Evolutionary conservation across 2,113 vertebrate genomes (phyloP).

Genomic region (Pampusana beccarii): DNA sequence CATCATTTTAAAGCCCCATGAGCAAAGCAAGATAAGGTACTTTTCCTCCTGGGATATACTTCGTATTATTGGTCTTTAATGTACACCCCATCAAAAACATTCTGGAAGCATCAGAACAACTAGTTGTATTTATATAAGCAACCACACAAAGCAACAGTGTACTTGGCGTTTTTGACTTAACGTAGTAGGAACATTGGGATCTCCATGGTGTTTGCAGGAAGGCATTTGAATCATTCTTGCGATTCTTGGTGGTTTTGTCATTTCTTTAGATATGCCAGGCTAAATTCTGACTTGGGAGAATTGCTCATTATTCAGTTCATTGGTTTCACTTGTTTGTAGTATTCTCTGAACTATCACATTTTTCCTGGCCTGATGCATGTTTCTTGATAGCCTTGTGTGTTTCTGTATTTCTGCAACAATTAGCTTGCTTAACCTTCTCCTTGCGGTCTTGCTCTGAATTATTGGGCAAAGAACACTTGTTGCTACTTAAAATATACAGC

Average conservation of each 20-base stretch:
- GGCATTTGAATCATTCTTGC: not conserved
- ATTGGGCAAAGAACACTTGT: not conserved
- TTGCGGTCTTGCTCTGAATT: not conserved
- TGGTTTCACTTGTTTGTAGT: not conserved
- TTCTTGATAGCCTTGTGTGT: not conserved
- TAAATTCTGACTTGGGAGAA: not conserved
- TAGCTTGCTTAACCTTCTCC: not conserved
- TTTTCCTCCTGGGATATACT: not conserved
- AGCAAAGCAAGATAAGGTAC: not conserved
- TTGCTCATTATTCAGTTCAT: not conserved
- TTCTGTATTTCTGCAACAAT: not conserved
- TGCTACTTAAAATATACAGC: not conserved
- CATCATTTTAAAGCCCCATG: not conserved
- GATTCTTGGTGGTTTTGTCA: not conserved
- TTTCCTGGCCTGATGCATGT: not conserved
- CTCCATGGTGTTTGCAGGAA: not conserved
- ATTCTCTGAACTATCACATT: not conserved
- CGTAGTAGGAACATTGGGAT: not conserved
- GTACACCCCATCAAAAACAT: not conserved
- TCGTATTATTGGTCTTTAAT: not conserved
- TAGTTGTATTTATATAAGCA: not conserved
- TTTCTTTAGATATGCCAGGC: not conserved
- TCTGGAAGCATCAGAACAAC: not conserved
- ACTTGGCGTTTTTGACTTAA: not conserved
- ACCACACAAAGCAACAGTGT: not conserved